A percentile compares a stretch with the other conserved stretches of the same genome.
phyloP scores from a whole-genome alignment of 2,797 vertebrate genomes.

The Oophaga sylvatica region DNA sequence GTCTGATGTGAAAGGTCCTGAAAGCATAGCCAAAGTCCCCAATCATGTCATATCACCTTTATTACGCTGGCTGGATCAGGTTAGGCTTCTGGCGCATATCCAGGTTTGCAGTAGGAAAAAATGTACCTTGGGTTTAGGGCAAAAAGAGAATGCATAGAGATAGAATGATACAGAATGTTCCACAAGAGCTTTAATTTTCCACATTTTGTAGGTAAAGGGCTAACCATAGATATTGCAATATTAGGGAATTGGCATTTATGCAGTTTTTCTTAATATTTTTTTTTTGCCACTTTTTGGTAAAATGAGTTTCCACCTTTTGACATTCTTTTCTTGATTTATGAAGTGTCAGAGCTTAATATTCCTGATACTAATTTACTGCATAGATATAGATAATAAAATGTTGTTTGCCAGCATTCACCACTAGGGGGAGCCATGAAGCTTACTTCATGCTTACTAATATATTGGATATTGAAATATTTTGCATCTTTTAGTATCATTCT shows the following conservation, averaged over 20 bases:
- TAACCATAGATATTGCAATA: not conserved
- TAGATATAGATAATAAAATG: not conserved
- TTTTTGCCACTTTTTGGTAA: not conserved
- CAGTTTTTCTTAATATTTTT: not conserved
- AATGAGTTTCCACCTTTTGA: too few relatives aligned
- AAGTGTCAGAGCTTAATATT: too few relatives aligned
- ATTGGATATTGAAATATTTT: too few relatives aligned
- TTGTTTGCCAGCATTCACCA: too few relatives aligned
- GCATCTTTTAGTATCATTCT: too few relatives aligned
- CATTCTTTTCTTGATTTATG: too few relatives aligned
- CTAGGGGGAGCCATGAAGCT: too few relatives aligned
- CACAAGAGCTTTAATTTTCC: not conserved
- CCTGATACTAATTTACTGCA: not conserved
- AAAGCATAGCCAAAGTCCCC: constrained; percentile 10
- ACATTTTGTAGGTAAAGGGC: not conserved
- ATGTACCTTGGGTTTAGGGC: not conserved
- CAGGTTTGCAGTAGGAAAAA: constrained; percentile 18
- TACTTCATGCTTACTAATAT: too few relatives aligned
- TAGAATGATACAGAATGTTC: not conserved
- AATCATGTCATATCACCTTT: constrained; percentile 54
- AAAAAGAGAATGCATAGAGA: not conserved
- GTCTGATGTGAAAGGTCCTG: constrained; percentile 43
- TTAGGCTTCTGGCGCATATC: constrained; percentile 13
- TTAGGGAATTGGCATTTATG: not conserved
- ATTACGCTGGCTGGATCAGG: constrained; percentile 27